Percentiles rank a stretch among this genome's conserved stretches.
Evolutionary conservation across 2,797 vertebrate species (phyloP).

Genomic region (Anguilla obscura): DNA sequence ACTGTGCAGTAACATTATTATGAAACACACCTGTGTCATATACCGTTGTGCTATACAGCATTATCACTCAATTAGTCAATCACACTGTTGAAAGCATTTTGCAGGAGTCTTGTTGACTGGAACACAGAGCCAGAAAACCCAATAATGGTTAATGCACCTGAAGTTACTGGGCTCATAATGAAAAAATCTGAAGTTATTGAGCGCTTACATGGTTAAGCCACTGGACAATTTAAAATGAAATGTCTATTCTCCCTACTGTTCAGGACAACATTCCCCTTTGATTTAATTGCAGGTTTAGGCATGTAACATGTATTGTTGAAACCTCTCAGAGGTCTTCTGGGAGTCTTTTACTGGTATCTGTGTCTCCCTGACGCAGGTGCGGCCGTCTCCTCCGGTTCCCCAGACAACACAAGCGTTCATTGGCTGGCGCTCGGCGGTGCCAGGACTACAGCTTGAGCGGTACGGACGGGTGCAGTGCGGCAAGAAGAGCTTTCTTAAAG

Average conservation of each 20-base stretch:
- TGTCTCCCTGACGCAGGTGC: conserved; percentile 57
- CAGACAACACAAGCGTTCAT: conserved; percentile 80
- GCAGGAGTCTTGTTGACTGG: not conserved
- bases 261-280: no score
- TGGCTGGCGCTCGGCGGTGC: conserved; percentile 79
- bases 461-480: conserved; percentile 62
- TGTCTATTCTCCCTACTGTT: no score
- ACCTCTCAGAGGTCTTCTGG: not conserved
- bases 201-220: no score
- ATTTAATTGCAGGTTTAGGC: no score
- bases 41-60: no score
- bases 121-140: not conserved
- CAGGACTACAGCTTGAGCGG: conserved; percentile 68
- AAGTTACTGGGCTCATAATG: not conserved
- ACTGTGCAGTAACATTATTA: not conserved
- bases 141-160: not conserved
- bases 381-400: conserved; percentile 77
- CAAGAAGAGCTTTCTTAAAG: conserved; percentile 68
- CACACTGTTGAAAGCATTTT: not conserved
- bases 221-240: no score
- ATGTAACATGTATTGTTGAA: not conserved
- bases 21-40: not conserved
- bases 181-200: not conserved
- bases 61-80: no score
- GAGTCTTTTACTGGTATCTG: not conserved